Evolutionary conservation across 2,113 vertebrate species (phyloP).

Genomic region (Smithornis capensis): DNA sequence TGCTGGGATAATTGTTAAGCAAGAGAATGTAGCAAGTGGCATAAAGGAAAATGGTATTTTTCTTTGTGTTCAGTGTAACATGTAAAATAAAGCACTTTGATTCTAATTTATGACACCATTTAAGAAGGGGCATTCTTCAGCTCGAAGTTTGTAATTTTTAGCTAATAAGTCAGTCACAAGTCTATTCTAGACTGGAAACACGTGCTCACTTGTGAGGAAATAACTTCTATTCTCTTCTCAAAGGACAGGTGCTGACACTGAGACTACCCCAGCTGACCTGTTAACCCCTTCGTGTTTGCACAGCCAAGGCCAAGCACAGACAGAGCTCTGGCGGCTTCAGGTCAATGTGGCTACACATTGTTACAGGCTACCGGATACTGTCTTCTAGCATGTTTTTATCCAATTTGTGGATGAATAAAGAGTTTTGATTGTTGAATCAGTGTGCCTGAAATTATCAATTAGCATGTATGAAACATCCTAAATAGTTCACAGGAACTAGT

Average conservation of each 20-base stretch:
- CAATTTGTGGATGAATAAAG: neutral
- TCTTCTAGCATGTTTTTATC: neutral
- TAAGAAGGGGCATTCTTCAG: neutral
- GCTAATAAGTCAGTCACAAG: neutral
- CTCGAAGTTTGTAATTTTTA: neutral
- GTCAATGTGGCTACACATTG: no score
- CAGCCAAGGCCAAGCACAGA: neutral
- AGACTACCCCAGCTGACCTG: neutral
- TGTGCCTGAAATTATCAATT: neutral
- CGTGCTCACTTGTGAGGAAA: neutral
- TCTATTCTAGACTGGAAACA: neutral
- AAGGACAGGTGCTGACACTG: neutral
- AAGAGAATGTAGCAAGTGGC: neutral
- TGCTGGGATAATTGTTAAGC: neutral
- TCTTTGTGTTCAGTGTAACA: neutral
- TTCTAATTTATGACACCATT: neutral
- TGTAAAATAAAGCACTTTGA: neutral
- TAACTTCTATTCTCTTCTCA: neutral
- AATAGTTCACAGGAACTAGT: neutral
- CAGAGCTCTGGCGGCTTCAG: neutral
- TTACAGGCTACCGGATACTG: neutral
- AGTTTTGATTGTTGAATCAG: neutral
- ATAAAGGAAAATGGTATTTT: neutral
- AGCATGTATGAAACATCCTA: neutral
- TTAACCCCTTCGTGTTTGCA: neutral